A percentile compares a stretch with the other conserved stretches of the same genome.
Evolutionary conservation across 2,888 invertebrate genomes (phyloP).

Genomic region (Torymus aiolomorphi): DNA sequence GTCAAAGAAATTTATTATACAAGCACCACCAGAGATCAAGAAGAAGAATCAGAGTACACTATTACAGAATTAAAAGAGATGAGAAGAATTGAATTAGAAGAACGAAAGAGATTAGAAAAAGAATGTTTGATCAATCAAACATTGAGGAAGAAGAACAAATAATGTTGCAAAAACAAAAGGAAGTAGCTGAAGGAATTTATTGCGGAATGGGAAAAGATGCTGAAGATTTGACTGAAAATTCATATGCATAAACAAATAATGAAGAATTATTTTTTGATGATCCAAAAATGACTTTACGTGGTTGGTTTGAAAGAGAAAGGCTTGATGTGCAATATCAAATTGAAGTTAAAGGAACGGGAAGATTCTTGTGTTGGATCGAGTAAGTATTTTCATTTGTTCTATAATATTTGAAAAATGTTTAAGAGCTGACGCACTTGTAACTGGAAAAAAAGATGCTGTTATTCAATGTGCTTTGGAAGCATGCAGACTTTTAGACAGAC

Average conservation of each 20-base stretch:
- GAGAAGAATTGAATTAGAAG: slow-evolving; percentile 62
- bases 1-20: slow-evolving; percentile 88
- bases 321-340: slow-evolving; percentile 90
- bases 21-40: slow-evolving; percentile 92
- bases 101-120: slow-evolving; percentile 73
- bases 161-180: slow-evolving; percentile 77
- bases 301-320: too few relatives aligned
- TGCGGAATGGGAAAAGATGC: slow-evolving; percentile 98
- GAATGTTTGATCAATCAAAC: slow-evolving; percentile 76
- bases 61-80: slow-evolving; percentile 84
- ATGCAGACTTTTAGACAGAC: slow-evolving; percentile 91
- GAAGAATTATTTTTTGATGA: slow-evolving; percentile 95
- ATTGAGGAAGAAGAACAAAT: slow-evolving; percentile 76
- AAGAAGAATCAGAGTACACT: slow-evolving; percentile 88
- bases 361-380: slow-evolving; percentile 87
- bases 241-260: slow-evolving; percentile 87
- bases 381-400: slow-evolving; percentile 66
- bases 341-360: slow-evolving; percentile 89
- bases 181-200: slow-evolving; percentile 85
- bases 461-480: slow-evolving; percentile 96
- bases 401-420: slow-evolving; percentile 67
- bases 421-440: slow-evolving; percentile 89
- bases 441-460: slow-evolving; percentile 96
- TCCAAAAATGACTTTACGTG: slow-evolving; percentile 95
- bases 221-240: slow-evolving; percentile 89